Evolutionary conservation across 2,113 vertebrate genomes (phyloP), one percentile per base, ranked within the genome.

Genomic region (Mandrillus leucophaeus): DNA sequence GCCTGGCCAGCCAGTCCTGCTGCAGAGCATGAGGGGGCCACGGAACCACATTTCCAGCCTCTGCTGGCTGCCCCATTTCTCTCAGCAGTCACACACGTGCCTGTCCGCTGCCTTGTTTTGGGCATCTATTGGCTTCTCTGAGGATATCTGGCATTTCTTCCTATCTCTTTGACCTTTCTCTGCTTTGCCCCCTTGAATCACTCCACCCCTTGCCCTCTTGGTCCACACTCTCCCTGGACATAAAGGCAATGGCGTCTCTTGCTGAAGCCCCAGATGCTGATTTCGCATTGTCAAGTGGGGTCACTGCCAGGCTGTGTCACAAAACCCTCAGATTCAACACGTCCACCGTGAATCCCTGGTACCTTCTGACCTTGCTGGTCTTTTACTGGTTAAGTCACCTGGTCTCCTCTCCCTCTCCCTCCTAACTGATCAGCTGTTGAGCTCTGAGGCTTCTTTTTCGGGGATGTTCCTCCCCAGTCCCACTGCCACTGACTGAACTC

Each of bases 181-280:
- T 72, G 22, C 30, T 35, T 73, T 38, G 45, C 40, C 55, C 45
- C 38, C 66, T 50, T 35, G 45, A 48, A 57, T n/a, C 43, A 35
- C 52, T 38, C 6, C 30, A 66, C 27, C 17, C n/a, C 61, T 3
- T 11, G 61, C 4, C 10, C 22, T 38, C 12, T 17, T 38, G 11
- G 7, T 14, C 18, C 14, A 43, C 6, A 20, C 5, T 45, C 6
- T 38, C 48, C 45, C 18, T 10, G 7, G 30, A n/a, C 7, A 0
- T 10, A 75, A 5, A 12, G 12, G 7, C 3, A 52, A 12, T 22
- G 38, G 3, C 6, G 2, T 27, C 13, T 20, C 25, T 9, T 66
- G 45, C 89, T 23, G 23, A 76, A 61, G 40, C 22, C 52, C 17
- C 75, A 3, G 14, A 25, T 50, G 30, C 57, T 12, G n/a, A 18